Percentiles rank a stretch among this genome's conserved stretches.
These are phyloP conservation scores for Desmodus rotundus DNA, from an alignment of 2,113 vertebrate genomes.

Conservation along the genomic window DNA sequence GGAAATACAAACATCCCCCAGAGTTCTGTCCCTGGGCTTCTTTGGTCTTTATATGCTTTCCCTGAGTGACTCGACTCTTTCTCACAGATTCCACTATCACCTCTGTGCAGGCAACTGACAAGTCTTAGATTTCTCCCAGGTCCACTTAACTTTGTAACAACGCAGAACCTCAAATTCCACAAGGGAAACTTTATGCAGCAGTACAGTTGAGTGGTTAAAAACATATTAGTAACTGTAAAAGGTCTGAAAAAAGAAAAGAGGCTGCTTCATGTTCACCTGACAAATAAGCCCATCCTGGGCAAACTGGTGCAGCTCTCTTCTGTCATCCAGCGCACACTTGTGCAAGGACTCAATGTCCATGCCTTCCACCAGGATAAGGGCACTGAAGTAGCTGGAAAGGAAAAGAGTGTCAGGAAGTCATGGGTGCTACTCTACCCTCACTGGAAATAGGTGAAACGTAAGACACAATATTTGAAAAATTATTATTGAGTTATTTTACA, in stretches of 20 bases:
- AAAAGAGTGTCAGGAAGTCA: neutral
- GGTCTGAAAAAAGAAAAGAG: neutral
- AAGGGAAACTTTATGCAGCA: neutral
- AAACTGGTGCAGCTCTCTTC: slow-evolving; percentile 92
- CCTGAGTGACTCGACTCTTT: neutral
- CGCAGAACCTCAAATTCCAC: neutral
- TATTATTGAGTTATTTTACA: neutral
- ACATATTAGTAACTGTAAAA: neutral
- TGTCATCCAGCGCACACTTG: slow-evolving; percentile 92
- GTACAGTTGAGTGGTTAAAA: neutral
- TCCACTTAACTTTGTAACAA: neutral
- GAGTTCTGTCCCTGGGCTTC: neutral
- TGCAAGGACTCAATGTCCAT: slow-evolving; percentile 98
- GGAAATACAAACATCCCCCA: neutral
- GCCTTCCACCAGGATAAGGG: slow-evolving; percentile 95
- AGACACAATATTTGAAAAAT: neutral
- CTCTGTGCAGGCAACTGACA: neutral
- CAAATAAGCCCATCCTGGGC: slow-evolving; percentile 82
- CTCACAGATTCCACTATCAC: neutral
- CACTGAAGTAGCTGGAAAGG: slow-evolving; percentile 90
- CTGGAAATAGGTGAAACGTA: neutral
- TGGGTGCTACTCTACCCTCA: neutral
- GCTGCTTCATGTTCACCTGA: slow-evolving; percentile 81
- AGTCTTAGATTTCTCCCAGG: neutral
- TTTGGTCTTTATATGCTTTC: neutral